Percentiles rank a stretch among this genome's conserved stretches.
These are phyloP conservation scores for Caradrina clavipalpis DNA, from an alignment of 2,888 invertebrate species.

Conservation along the genomic window DNA sequence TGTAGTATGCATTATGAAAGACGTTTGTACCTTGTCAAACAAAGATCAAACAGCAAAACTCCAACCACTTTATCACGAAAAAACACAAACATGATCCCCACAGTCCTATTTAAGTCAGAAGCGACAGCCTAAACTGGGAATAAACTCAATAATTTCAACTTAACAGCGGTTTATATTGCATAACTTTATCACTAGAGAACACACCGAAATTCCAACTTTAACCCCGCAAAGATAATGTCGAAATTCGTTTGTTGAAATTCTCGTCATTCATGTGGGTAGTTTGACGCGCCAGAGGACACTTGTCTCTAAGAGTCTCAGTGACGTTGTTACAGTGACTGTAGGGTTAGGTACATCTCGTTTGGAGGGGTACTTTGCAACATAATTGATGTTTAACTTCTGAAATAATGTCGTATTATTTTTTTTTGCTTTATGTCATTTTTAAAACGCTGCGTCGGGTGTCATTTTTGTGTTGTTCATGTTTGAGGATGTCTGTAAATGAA, in stretches of 20 bases:
- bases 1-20: too few relatives aligned
- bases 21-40: not conserved
- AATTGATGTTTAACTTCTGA: constrained; percentile 46
- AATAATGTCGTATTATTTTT: constrained; percentile 23
- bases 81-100: constrained; percentile 3
- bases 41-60: not conserved
- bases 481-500: not conserved
- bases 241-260: constrained; percentile 16
- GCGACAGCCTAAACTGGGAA: constrained; percentile 27
- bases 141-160: constrained; percentile 59
- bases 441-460: not conserved
- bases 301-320: constrained; percentile 45
- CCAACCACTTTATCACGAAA: not conserved
- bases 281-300: constrained; percentile 44
- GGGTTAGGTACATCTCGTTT: constrained; percentile 54
- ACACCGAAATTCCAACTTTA: constrained; percentile 21
- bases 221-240: not conserved
- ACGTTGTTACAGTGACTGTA: constrained; percentile 61
- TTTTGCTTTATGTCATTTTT: constrained; percentile 11
- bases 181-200: constrained; percentile 30
- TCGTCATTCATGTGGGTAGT: constrained; percentile 35
- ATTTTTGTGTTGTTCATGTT: constrained; percentile 20
- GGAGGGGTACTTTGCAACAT: constrained; percentile 45
- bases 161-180: constrained; percentile 44
- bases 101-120: constrained; percentile 19